These are phyloP conservation scores for Suncus etruscus DNA, from an alignment of 2,113 vertebrate genomes.

Conservation along the genomic window DNA sequence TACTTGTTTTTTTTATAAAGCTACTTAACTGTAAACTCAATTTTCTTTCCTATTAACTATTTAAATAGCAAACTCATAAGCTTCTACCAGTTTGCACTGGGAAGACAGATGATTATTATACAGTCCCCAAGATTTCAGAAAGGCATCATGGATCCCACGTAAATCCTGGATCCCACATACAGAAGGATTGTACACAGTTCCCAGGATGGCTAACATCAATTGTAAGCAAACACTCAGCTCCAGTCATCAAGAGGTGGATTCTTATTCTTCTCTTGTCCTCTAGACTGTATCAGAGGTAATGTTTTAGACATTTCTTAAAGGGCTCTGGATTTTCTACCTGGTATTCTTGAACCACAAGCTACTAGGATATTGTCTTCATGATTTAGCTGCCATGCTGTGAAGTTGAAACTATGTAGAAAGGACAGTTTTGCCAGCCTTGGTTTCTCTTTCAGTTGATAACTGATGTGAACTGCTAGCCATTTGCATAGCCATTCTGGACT, in stretches of 20 bases:
- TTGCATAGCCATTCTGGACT: not conserved
- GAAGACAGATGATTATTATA: not conserved
- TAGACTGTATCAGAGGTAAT: no score
- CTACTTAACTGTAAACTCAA: constrained; percentile 16
- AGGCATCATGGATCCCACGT: not conserved
- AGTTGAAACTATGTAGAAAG: not conserved
- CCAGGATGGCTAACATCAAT: not conserved
- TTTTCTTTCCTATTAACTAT: constrained; percentile 49
- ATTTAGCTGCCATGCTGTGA: not conserved
- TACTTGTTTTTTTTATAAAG: constrained; percentile 35
- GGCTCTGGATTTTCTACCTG: not conserved
- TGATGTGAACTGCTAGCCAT: not conserved
- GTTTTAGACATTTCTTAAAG: no score
- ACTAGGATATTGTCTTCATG: not conserved
- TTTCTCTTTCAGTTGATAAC: not conserved
- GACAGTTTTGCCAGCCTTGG: not conserved
- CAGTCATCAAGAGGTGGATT: no score
- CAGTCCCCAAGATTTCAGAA: not conserved
- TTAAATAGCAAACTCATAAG: constrained; percentile 24
- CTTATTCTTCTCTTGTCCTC: no score
- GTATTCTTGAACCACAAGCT: not conserved
- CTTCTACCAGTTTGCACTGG: not conserved
- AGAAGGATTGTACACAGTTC: not conserved
- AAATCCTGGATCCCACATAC: no score
- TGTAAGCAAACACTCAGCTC: no score